Percentiles rank a stretch among this genome's conserved stretches.
phyloP scores from a whole-genome alignment of 2,113 vertebrate species.

The Calyptommatus sinebrachiatus region DNA sequence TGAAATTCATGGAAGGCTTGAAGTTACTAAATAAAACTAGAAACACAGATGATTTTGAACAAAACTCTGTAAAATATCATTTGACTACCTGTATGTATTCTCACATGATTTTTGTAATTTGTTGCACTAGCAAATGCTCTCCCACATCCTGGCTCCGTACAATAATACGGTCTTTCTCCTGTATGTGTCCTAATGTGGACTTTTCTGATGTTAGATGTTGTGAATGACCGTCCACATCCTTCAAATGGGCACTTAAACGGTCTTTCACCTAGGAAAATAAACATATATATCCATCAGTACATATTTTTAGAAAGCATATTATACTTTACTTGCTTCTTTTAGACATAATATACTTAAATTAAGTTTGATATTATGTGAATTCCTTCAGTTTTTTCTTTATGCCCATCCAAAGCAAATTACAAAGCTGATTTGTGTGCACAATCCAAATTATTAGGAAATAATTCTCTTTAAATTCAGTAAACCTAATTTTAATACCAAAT shows the following conservation, averaged over 20 bases:
- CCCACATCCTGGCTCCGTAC: slow-evolving; percentile 95
- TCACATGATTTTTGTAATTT: slow-evolving; percentile 99
- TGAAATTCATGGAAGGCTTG: neutral
- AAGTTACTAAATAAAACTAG: neutral
- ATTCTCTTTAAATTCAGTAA: neutral
- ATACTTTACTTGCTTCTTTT: neutral
- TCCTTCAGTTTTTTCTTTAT: neutral
- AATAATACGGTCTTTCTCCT: slow-evolving; percentile 96
- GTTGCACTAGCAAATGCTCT: slow-evolving; percentile 97
- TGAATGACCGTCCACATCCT: slow-evolving; percentile 95
- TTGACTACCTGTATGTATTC: slow-evolving; percentile 93
- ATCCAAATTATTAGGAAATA: neutral
- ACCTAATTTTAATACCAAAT: neutral
- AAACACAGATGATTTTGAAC: slow-evolving; percentile 1
- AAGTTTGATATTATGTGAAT: neutral
- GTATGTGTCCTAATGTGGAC: slow-evolving; percentile 98
- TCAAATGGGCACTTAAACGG: slow-evolving; percentile 97
- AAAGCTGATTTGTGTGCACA: neutral
- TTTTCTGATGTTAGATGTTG: slow-evolving; percentile 98
- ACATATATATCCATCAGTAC: slow-evolving; percentile 22
- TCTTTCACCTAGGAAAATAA: slow-evolving; percentile 84
- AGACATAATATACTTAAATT: neutral
- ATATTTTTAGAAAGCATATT: neutral
- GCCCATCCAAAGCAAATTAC: slow-evolving; percentile 23
- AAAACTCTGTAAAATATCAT: slow-evolving; percentile 25